These are phyloP conservation scores for Embidobia sp. DNA, from an alignment of 2,888 invertebrate genomes.

Conservation along the genomic window DNA sequence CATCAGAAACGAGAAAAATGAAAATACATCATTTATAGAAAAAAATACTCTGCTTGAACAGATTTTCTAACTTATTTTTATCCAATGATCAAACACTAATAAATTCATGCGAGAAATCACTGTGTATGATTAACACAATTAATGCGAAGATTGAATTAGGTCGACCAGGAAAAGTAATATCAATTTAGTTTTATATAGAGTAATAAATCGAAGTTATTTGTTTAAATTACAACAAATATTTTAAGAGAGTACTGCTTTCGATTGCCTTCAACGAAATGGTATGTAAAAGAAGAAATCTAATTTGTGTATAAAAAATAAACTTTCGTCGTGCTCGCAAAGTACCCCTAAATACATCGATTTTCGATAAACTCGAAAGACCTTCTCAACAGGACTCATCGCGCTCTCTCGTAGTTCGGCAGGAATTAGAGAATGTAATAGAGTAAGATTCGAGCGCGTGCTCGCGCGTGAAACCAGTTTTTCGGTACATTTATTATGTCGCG, in stretches of 20 bases:
- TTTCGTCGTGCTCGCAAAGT: slow-evolving; percentile 22
- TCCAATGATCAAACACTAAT: background rate
- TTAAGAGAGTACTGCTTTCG: slow-evolving; percentile 9
- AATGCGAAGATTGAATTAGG: too few relatives aligned
- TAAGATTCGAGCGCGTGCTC: slow-evolving; percentile 67
- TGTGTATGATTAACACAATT: too few relatives aligned
- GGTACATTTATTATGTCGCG: slow-evolving; percentile 58
- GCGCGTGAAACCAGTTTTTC: slow-evolving; percentile 72
- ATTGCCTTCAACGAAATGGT: background rate
- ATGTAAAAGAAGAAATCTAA: slow-evolving; percentile 39
- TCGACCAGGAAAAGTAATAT: too few relatives aligned
- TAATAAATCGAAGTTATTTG: slow-evolving; percentile 71
- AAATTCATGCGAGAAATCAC: too few relatives aligned
- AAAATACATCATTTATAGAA: too few relatives aligned
- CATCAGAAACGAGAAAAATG: background rate
- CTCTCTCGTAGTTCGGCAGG: slow-evolving; percentile 30
- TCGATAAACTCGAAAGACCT: slow-evolving; percentile 54
- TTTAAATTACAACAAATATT: slow-evolving; percentile 43
- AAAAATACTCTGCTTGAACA: too few relatives aligned
- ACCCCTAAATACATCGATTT: slow-evolving; percentile 64
- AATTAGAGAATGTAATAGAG: slow-evolving; percentile 69
- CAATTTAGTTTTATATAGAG: too few relatives aligned
- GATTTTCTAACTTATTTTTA: too few relatives aligned
- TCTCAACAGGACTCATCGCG: slow-evolving; percentile 28
- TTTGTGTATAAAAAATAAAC: slow-evolving; percentile 34